These are phyloP conservation scores for Aythya baeri DNA, from an alignment of 2,113 vertebrate species.

Conservation along the genomic window DNA sequence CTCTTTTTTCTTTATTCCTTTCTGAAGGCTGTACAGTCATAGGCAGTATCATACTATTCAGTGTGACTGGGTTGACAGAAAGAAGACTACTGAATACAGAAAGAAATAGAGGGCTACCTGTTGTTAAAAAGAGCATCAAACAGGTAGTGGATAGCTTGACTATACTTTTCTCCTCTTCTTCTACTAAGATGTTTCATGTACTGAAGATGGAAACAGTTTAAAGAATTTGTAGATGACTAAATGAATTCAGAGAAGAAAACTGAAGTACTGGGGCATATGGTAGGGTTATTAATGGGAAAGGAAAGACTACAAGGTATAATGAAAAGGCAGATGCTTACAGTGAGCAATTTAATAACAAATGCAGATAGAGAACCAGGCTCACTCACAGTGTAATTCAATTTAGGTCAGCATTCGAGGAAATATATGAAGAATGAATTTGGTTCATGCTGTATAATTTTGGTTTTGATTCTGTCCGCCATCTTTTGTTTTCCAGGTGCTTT, in stretches of 20 bases:
- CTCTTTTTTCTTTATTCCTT: background rate
- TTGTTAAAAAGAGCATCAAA: conserved; percentile 4
- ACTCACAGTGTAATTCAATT: conserved; percentile 41
- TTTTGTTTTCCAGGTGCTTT: conserved; percentile 50
- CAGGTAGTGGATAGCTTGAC: background rate
- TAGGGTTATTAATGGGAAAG: conserved; percentile 48
- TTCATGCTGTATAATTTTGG: background rate
- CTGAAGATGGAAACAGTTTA: background rate
- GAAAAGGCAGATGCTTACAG: conserved; percentile 57
- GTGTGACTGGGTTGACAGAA: background rate
- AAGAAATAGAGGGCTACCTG: background rate
- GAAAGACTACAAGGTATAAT: conserved; percentile 34
- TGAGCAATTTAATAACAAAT: conserved; percentile 63
- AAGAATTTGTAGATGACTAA: background rate
- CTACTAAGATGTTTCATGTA: background rate
- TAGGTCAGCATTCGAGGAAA: conserved; percentile 34
- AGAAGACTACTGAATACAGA: background rate
- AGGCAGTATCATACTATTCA: background rate
- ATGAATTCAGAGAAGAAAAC: background rate
- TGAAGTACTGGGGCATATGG: conserved; percentile 22
- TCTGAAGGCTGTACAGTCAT: background rate
- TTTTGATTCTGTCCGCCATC: background rate
- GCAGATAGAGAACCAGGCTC: conserved; percentile 25
- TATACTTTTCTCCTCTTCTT: background rate
- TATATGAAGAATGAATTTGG: conserved; percentile 52